Evolutionary conservation across 2,888 invertebrate species (phyloP).

Genomic region (Teleogryllus oceanicus): DNA sequence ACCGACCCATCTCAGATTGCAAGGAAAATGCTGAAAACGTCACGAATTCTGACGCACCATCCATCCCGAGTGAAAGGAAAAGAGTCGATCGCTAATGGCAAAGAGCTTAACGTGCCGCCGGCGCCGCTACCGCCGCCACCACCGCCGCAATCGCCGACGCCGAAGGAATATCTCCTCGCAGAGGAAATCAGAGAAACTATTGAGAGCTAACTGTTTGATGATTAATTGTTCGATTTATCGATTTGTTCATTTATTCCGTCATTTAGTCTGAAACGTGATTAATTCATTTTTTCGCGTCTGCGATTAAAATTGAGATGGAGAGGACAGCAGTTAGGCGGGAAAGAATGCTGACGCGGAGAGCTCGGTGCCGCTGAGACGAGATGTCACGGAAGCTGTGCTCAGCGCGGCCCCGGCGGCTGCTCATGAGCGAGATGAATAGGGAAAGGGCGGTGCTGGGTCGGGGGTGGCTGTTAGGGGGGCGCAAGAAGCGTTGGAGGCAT

Average conservation of each 20-base stretch:
- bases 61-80: not conserved
- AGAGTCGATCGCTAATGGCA: not conserved
- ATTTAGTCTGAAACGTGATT: not conserved
- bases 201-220: not conserved
- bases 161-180: not conserved
- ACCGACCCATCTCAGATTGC: not conserved
- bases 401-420: too few relatives aligned
- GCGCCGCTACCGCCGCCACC: too few relatives aligned
- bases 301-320: not conserved
- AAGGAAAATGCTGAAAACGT: constrained; percentile 3
- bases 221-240: constrained; percentile 2
- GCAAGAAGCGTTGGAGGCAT: not conserved
- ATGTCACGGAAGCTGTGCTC: not conserved
- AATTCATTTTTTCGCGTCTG: not conserved
- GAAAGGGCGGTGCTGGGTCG: not conserved
- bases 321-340: not conserved
- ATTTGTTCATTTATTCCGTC: constrained; percentile 7
- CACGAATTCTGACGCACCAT: not conserved
- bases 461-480: not conserved
- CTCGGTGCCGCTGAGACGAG: not conserved
- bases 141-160: not conserved
- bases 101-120: not conserved
- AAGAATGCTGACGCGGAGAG: not conserved
- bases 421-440: not conserved
- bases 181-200: constrained; percentile 6